Base-by-base conservation (phyloP, 1,140 invertebrate genomes). In the Lerema accius region DNA sequence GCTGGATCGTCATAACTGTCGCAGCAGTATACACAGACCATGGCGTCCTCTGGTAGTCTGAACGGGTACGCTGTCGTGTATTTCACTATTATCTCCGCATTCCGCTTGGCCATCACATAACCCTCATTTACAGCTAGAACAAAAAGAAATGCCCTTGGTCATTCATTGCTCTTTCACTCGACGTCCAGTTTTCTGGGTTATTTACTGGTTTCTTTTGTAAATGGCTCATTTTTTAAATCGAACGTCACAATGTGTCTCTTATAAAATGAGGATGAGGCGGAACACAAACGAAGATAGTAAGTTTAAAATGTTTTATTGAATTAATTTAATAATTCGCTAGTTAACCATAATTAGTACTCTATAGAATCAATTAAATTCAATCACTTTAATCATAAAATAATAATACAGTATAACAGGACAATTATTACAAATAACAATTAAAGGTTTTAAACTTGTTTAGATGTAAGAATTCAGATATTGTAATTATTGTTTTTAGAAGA, bases 111-210 rank as follows among this genome's bases (percentile, higher is more conserved):
- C 74, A 79, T 75, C 69, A 50, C 59, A 80, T 76, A 77, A 43
- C 61, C 75, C 70, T 82, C 78, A 69, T 72, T 79, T 75, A 69
- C 53, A 67, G 83, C 85, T 86, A 88, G 80, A 88, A 88, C 82
- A 88, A 83, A 88, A 78, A 86, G 77, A 86, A 82, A 84, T 85
- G 65, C 61, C 74, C 66, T 63, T 53, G 69, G 71, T 83, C 74
- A 83, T 80, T 80, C 66, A 66, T 65, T 76, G 67, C 65, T 67
- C 51, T 65, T 17, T 67, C 56, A 59, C 68, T 67, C 42, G 42
- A 50, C 19, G 63, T 65, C 55, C 35, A 40, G 10, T 63, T 59
- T 51, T 65, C 53, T 56, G 48, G 23, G 53, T 32, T 43, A 23
- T 9, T 35, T 51, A 17, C 15, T 2, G 17, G 32, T 39, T 53